Conservation (phyloP, 92 coral and sea anemone genomes). For the Paramuricea clavata region DNA sequence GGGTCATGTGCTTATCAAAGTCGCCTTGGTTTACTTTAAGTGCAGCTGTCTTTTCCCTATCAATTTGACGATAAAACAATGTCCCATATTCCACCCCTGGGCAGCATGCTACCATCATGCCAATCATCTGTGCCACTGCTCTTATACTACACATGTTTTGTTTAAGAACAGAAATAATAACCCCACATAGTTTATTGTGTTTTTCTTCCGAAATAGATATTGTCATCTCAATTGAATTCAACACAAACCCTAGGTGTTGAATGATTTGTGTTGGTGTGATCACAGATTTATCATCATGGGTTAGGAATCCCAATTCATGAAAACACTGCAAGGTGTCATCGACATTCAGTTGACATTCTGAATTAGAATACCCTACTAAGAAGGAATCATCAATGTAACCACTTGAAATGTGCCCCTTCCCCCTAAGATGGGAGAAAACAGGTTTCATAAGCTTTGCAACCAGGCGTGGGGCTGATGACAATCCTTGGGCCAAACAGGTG, state of each 20-base stretch:
- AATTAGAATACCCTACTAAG: constrained; percentile 50
- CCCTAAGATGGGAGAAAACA: constrained; percentile 49
- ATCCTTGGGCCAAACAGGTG: constrained; percentile 24
- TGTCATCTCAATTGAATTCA: constrained; percentile 72
- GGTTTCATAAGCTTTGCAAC: constrained; percentile 53
- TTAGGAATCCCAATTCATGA: constrained; percentile 54
- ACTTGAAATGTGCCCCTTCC: constrained; percentile 63
- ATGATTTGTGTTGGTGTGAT: constrained; percentile 65
- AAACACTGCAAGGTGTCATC: constrained; percentile 41
- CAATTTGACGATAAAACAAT: constrained; percentile 38
- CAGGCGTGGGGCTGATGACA: constrained; percentile 22
- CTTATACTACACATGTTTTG: constrained; percentile 47
- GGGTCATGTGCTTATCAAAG: constrained; percentile 24
- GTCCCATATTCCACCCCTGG: constrained; percentile 51
- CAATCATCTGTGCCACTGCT: constrained; percentile 64
- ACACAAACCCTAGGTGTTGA: constrained; percentile 54
- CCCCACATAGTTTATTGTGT: constrained; percentile 22
- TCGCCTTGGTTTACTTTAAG: constrained; percentile 7
- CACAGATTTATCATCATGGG: constrained; percentile 64
- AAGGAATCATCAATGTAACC: constrained; percentile 69
- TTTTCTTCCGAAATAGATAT: constrained; percentile 43
- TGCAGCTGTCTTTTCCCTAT: constrained; percentile 55
- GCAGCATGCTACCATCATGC: constrained; percentile 64
- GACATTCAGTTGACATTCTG: constrained; percentile 62
- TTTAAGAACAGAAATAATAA: constrained; percentile 36